Percentiles rank a stretch among this genome's conserved stretches.
These are phyloP conservation scores for Ictidomys tridecemlineatus DNA, from an alignment of 2,113 vertebrate species.

Conservation along the genomic window DNA sequence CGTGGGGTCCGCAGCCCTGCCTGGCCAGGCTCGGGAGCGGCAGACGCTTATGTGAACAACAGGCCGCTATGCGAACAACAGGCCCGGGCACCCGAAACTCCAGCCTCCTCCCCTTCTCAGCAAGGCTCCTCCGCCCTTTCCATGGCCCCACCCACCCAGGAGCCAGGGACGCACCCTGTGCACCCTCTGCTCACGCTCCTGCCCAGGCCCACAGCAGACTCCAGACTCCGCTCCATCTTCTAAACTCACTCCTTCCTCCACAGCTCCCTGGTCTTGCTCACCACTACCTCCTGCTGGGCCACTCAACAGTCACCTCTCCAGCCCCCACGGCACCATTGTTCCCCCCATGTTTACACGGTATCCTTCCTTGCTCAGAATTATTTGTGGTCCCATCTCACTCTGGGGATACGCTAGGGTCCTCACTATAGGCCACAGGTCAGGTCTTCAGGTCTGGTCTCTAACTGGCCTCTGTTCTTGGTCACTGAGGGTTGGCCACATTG, in stretches of 20 bases:
- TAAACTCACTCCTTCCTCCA: background rate
- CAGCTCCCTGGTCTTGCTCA: background rate
- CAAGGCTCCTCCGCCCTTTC: too few relatives aligned
- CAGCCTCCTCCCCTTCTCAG: background rate
- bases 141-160: background rate
- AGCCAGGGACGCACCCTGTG: background rate
- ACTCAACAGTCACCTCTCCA: too few relatives aligned
- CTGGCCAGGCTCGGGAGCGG: background rate
- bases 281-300: background rate
- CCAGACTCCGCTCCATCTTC: background rate
- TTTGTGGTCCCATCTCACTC: too few relatives aligned
- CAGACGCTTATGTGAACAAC: accelerated
- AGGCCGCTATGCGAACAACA: accelerated
- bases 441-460: background rate
- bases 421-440: accelerated
- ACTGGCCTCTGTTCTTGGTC: background rate
- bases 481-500: background rate
- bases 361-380: background rate
- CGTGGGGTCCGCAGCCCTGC: too few relatives aligned
- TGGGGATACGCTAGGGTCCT: background rate
- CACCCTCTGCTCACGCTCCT: background rate
- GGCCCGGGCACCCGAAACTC: background rate
- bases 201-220: background rate
- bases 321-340: too few relatives aligned
- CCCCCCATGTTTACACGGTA: too few relatives aligned